phyloP scores from a whole-genome alignment of 1,140 invertebrate genomes.

The Whitmania pigra region DNA sequence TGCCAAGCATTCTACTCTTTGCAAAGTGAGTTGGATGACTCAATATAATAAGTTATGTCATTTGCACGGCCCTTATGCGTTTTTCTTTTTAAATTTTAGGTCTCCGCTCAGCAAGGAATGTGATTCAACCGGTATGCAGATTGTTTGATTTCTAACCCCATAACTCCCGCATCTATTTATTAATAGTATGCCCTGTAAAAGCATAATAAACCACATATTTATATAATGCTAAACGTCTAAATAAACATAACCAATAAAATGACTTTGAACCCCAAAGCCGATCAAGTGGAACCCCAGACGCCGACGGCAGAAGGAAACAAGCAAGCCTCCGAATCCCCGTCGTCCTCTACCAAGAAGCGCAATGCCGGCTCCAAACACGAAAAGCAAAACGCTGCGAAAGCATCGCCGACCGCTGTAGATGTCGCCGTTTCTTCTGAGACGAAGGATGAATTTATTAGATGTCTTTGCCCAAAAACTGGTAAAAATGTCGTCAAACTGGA shows the following conservation, averaged over 20 bases:
- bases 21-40: not conserved
- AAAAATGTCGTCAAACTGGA: conserved; percentile 16
- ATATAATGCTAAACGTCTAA: too few species aligned
- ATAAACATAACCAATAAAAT: too few species aligned
- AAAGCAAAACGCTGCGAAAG: too few species aligned
- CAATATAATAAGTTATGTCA: not conserved
- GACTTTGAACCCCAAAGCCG: too few species aligned
- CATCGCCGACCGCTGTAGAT: not conserved
- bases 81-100: not conserved
- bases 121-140: not conserved
- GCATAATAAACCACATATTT: not conserved
- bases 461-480: conserved; percentile 12
- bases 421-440: not conserved
- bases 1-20: not conserved
- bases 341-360: not conserved
- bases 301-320: not conserved
- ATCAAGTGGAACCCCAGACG: too few species aligned
- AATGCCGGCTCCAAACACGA: not conserved
- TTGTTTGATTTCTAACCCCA: not conserved
- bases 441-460: not conserved
- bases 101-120: not conserved
- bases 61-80: not conserved
- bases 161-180: not conserved
- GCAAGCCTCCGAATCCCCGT: not conserved
- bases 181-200: not conserved